Evolutionary conservation across 30 jellyfish, hydroid and myxozoan genomes (phyloP).

Genomic region (Nemopilema nomurai): DNA sequence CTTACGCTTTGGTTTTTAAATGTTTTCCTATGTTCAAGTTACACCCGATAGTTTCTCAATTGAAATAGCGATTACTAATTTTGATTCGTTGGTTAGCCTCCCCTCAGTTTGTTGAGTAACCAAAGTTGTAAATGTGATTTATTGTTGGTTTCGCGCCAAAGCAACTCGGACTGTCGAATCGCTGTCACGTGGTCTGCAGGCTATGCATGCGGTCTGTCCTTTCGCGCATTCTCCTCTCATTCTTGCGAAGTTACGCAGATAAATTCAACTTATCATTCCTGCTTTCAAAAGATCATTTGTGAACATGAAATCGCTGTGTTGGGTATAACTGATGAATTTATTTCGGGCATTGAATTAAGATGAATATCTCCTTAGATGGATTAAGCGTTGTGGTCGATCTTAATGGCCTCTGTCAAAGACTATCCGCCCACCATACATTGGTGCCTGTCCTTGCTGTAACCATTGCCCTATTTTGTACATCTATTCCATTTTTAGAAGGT

Average conservation of each 20-base stretch:
- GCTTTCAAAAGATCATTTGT: conserved; percentile 15
- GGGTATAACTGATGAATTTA: conserved; percentile 17
- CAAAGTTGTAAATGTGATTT: conserved; percentile 29
- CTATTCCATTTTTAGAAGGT: neutral
- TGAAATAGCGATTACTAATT: neutral
- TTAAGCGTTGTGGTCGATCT: conserved; percentile 52
- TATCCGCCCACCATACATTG: neutral
- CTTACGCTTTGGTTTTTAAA: too few relatives aligned
- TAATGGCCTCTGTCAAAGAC: conserved; percentile 17
- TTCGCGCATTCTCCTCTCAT: conserved; percentile 30
- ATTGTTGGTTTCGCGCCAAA: conserved; percentile 34
- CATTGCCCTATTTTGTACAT: too few relatives aligned
- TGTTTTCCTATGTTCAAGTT: too few relatives aligned
- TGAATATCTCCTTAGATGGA: conserved; percentile 28
- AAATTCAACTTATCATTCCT: conserved; percentile 45
- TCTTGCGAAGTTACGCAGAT: conserved; percentile 20
- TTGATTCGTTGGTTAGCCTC: neutral
- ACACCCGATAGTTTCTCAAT: too few relatives aligned
- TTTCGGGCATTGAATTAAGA: conserved; percentile 52
- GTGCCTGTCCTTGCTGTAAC: too few relatives aligned
- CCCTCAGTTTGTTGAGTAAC: conserved; percentile 27
- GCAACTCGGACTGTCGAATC: conserved; percentile 24
- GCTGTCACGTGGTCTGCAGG: conserved; percentile 47
- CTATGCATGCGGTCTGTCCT: conserved; percentile 17
- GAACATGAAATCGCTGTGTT: conserved; percentile 24